These are phyloP conservation scores for Drosophila miranda DNA, from an alignment of 1,140 invertebrate genomes.

Conservation along the genomic window DNA sequence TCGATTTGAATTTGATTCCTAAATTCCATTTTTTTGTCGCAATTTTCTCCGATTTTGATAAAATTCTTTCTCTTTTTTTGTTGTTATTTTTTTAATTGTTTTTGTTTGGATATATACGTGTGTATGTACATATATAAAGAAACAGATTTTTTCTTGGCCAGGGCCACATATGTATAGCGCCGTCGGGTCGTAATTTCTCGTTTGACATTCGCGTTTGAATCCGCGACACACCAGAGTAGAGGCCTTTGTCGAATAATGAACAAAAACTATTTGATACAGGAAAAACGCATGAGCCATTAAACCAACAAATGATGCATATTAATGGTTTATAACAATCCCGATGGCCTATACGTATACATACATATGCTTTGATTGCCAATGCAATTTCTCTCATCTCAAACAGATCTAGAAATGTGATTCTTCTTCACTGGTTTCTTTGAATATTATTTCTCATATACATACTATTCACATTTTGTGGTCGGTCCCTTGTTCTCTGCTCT, in stretches of 20 bases:
- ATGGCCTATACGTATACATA: too few species aligned
- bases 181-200: constrained; percentile 35
- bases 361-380: too few species aligned
- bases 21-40: constrained; percentile 5
- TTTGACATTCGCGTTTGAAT: constrained; percentile 55
- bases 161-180: constrained; percentile 35
- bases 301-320: neutral
- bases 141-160: constrained; percentile 45
- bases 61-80: constrained; percentile 55
- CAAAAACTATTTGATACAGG: constrained; percentile 3
- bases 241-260: constrained; percentile 42
- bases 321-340: too few species aligned
- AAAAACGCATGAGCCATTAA: constrained; percentile 2
- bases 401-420: too few species aligned
- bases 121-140: constrained; percentile 18
- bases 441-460: too few species aligned
- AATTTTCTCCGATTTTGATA: constrained; percentile 31
- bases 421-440: too few species aligned
- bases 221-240: constrained; percentile 18
- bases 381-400: too few species aligned
- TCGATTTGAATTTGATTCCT: constrained; percentile 43
- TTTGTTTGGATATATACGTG: constrained; percentile 2
- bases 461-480: too few species aligned
- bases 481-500: too few species aligned
- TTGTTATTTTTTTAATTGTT: constrained; percentile 9